Evolutionary conservation across 2,113 vertebrate species (phyloP).

Genomic region (Clarias batrachus): DNA sequence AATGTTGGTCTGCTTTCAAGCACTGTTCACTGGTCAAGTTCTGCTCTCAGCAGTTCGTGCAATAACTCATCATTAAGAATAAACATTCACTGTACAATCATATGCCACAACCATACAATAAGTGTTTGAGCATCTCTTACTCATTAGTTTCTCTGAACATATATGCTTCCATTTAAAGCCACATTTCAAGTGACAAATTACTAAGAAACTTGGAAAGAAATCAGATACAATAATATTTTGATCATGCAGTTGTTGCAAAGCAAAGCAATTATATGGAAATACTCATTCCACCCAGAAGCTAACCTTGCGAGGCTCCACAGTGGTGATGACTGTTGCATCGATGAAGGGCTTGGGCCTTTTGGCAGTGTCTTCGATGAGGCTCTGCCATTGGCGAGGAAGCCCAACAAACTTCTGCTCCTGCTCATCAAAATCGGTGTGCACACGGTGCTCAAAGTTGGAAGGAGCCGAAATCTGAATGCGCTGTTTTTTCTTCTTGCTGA

Average conservation of each 20-base stretch:
- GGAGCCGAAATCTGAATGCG: constrained; percentile 91
- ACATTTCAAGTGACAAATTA: neutral
- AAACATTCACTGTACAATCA: neutral
- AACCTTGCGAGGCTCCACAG: constrained; percentile 88
- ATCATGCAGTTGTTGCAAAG: neutral
- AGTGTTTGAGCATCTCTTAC: neutral
- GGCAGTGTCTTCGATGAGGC: constrained; percentile 91
- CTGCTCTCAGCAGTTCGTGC: neutral
- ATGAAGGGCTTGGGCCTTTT: constrained; percentile 88
- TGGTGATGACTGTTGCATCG: constrained; percentile 83
- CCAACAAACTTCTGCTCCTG: constrained; percentile 92
- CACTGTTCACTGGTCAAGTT: neutral
- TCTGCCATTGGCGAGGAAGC: constrained; percentile 92
- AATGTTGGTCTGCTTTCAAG: neutral
- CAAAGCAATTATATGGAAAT: neutral
- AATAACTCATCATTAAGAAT: neutral
- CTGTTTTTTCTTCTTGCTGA: constrained; percentile 90
- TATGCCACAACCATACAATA: neutral
- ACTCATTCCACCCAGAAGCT: constrained; percentile 7
- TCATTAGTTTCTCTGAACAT: neutral
- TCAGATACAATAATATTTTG: neutral
- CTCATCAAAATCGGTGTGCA: constrained; percentile 91
- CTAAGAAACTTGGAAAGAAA: neutral
- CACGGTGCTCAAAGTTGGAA: constrained; percentile 93
- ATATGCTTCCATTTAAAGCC: neutral